Conservation (phyloP, 64 coral and sea anemone species). For the Actinia equina region DNA sequence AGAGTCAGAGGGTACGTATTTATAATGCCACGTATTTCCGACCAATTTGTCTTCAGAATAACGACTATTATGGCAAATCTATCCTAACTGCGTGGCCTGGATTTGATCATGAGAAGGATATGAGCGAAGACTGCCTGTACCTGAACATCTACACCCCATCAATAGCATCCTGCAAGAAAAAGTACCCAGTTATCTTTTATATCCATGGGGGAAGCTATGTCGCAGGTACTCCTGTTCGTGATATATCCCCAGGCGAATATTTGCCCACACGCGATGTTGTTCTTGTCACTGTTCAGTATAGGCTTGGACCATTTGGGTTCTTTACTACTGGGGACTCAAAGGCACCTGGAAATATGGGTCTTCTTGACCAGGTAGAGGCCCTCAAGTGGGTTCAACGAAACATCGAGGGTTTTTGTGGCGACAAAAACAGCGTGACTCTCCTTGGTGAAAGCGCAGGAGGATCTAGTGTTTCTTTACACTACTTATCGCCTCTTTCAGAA, state of each 20-base stretch:
- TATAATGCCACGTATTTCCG: slow-evolving; percentile 74
- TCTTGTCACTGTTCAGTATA: slow-evolving; percentile 83
- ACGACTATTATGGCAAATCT: slow-evolving; percentile 6
- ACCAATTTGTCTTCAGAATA: slow-evolving; percentile 62
- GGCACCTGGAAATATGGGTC: slow-evolving; percentile 81
- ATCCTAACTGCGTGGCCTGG: slow-evolving; percentile 53
- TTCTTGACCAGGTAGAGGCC: slow-evolving; percentile 86
- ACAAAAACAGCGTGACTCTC: slow-evolving; percentile 58
- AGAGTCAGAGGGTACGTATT: slow-evolving; percentile 30
- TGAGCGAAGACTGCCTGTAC: slow-evolving; percentile 83
- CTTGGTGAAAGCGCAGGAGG: slow-evolving; percentile 85
- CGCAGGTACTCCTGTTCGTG: slow-evolving; percentile 71
- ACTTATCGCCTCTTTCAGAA: slow-evolving; percentile 55
- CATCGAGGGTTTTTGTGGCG: slow-evolving; percentile 57
- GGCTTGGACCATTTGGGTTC: slow-evolving; percentile 73
- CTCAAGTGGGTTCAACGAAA: slow-evolving; percentile 72
- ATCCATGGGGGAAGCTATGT: slow-evolving; percentile 84
- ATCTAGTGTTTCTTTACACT: slow-evolving; percentile 63
- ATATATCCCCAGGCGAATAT: slow-evolving; percentile 65
- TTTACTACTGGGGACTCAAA: slow-evolving; percentile 59
- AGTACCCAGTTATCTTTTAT: slow-evolving; percentile 74
- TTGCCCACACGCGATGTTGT: slow-evolving; percentile 64
- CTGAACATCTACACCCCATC: slow-evolving; percentile 75
- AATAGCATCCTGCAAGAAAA: neutral
- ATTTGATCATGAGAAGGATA: slow-evolving; percentile 45